Evolutionary conservation across 2,113 vertebrate species (phyloP).

Genomic region (Grantiella picta): DNA sequence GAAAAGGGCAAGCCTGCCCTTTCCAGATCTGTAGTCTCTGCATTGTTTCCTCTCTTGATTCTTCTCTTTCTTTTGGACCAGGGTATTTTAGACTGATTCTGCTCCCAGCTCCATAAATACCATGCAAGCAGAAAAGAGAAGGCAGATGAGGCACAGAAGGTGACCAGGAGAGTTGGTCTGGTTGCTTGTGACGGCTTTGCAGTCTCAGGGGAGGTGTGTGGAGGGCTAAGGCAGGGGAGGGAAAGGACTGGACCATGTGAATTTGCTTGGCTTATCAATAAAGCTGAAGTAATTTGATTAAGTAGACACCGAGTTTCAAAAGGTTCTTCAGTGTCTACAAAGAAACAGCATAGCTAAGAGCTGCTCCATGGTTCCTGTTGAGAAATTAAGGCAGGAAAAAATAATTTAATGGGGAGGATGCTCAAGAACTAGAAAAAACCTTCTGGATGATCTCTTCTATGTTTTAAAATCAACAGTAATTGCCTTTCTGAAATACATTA

Average conservation of each 20-base stretch:
- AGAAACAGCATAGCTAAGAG: neutral
- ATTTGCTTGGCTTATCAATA: neutral
- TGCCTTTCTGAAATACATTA: neutral
- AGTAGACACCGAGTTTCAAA: neutral
- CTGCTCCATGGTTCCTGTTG: neutral
- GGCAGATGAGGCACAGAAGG: neutral
- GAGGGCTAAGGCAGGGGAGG: neutral
- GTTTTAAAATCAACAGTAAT: neutral
- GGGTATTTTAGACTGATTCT: neutral
- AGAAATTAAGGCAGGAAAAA: neutral
- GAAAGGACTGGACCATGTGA: neutral
- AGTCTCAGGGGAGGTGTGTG: accelerated
- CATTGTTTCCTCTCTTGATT: neutral
- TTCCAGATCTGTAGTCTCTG: neutral
- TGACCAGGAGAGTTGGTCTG: neutral
- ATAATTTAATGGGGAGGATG: neutral
- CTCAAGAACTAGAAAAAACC: neutral
- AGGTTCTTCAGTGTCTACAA: neutral
- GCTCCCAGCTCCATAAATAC: neutral
- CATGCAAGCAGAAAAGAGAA: neutral
- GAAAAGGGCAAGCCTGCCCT: neutral
- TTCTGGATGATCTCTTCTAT: neutral
- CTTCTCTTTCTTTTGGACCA: neutral
- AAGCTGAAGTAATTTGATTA: neutral
- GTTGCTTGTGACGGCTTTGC: neutral